These are phyloP conservation scores for Polypedilum vanderplanki DNA, from an alignment of 1,140 invertebrate genomes.

Conservation along the genomic window DNA sequence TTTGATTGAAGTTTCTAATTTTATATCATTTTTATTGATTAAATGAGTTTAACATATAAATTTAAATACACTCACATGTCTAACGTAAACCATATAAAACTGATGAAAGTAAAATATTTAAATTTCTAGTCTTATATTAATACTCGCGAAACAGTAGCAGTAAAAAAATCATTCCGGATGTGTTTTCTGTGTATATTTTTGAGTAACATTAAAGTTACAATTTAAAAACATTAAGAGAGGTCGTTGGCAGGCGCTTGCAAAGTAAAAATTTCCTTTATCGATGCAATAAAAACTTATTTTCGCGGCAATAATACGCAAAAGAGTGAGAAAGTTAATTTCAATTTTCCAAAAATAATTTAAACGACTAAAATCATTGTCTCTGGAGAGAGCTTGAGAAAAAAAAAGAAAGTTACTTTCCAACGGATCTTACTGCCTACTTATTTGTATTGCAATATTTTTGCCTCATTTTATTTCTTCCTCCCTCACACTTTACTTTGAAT, in stretches of 20 bases:
- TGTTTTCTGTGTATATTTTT: background rate
- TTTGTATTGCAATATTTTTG: conserved; percentile 12
- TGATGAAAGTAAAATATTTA: too few species aligned
- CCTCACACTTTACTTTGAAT: background rate
- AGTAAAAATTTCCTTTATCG: conserved; percentile 6
- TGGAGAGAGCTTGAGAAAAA: background rate
- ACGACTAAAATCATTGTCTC: background rate
- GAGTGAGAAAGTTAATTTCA: background rate
- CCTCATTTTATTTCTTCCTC: conserved; percentile 1
- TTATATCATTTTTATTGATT: background rate
- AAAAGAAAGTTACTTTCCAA: too few species aligned
- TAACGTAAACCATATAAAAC: background rate
- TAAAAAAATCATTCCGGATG: background rate
- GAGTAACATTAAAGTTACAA: background rate
- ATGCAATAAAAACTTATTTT: conserved; percentile 15
- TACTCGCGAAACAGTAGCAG: background rate
- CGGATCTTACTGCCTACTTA: background rate
- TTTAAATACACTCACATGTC: background rate
- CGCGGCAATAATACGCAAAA: background rate
- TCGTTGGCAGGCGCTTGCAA: background rate
- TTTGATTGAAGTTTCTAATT: conserved; percentile 1
- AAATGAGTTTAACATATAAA: background rate
- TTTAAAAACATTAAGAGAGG: background rate
- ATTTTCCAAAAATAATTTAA: background rate
- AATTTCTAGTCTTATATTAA: background rate